Percentiles rank a stretch among this genome's conserved stretches.
Evolutionary conservation across 1,140 invertebrate genomes (phyloP).

Genomic region (Xylocopa sonorina): DNA sequence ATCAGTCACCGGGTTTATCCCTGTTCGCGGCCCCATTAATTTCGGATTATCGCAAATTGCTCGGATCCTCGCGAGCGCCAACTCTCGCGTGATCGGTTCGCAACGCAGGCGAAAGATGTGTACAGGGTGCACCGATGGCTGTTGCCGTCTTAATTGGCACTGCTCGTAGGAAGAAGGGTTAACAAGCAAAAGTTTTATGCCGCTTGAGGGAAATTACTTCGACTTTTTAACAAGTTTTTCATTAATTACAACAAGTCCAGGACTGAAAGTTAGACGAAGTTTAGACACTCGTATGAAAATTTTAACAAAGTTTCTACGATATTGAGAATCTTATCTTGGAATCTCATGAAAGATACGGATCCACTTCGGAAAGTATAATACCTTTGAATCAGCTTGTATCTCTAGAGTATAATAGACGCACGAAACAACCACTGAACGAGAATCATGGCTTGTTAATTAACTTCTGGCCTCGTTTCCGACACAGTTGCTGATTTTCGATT

Average conservation of each 20-base stretch:
- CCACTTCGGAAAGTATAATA: neutral
- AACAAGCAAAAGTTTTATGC: neutral
- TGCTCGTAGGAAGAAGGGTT: constrained; percentile 11
- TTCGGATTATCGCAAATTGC: constrained; percentile 69
- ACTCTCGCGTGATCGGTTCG: neutral
- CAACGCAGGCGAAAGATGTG: neutral
- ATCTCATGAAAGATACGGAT: neutral
- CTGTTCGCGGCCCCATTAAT: constrained; percentile 67
- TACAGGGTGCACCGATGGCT: no score
- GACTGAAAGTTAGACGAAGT: neutral
- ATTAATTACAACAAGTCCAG: neutral
- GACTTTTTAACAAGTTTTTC: neutral
- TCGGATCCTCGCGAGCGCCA: neutral
- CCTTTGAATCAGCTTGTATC: neutral
- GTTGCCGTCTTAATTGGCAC: constrained; percentile 18
- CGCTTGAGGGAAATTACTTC: neutral
- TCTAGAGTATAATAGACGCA: neutral
- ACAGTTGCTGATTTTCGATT: constrained; percentile 9
- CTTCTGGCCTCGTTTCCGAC: neutral
- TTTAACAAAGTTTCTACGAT: neutral
- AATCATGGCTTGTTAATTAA: neutral
- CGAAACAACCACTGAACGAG: neutral
- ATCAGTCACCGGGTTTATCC: constrained; percentile 69
- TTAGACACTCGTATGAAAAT: neutral
- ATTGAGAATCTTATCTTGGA: neutral